A percentile compares a stretch with the other conserved stretches of the same genome.
These are phyloP conservation scores for Ceyx melanurus DNA, from an alignment of 2,113 vertebrate species.

Conservation along the genomic window DNA sequence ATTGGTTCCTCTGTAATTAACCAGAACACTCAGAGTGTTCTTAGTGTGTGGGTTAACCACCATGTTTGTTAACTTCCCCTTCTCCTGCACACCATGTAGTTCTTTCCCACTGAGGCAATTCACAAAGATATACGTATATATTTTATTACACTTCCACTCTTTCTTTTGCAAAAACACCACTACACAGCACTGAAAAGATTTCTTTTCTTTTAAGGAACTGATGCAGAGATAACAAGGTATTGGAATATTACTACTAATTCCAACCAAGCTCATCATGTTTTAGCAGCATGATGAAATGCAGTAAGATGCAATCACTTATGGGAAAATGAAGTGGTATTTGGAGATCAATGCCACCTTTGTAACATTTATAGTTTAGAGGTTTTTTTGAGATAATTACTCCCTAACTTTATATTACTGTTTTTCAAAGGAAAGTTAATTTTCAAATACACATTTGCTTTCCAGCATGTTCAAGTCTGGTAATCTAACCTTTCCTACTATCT, in stretches of 20 bases:
- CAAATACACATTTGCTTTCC: not conserved
- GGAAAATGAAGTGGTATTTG: not conserved
- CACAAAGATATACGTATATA: not conserved
- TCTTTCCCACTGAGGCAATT: not conserved
- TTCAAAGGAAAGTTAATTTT: not conserved
- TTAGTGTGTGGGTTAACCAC: constrained; percentile 40
- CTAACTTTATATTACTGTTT: not conserved
- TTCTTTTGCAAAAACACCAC: not conserved
- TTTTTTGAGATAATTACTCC: not conserved
- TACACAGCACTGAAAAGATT: not conserved
- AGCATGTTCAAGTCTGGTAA: not conserved
- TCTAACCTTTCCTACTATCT: not conserved
- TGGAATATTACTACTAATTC: not conserved
- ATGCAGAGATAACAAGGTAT: not conserved
- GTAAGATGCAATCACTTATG: not conserved
- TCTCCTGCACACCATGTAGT: not conserved
- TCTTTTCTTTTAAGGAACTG: not conserved
- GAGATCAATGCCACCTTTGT: not conserved
- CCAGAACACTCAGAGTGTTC: not conserved
- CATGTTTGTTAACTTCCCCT: not conserved
- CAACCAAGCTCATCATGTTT: not conserved
- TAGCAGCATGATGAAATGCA: not conserved
- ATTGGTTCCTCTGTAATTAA: constrained; percentile 59
- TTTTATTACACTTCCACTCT: not conserved
- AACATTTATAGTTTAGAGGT: not conserved